Conservation (phyloP, 2,797 vertebrate genomes). For the Arctocebus calabarensis region DNA sequence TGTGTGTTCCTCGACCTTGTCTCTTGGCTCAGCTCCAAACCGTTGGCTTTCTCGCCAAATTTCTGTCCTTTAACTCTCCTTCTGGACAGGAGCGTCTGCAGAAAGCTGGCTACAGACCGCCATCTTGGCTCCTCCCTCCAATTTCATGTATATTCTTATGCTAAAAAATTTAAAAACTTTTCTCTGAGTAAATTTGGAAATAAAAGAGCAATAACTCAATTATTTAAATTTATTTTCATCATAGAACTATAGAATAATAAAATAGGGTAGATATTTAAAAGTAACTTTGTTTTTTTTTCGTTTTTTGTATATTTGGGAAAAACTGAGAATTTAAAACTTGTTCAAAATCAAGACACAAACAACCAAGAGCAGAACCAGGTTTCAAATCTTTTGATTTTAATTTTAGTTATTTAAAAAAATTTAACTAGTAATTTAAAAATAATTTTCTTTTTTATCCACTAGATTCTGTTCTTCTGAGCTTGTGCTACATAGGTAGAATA, state of each 20-base stretch:
- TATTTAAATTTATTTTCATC: neutral
- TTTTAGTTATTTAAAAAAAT: neutral
- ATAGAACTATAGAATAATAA: neutral
- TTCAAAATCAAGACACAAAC: neutral
- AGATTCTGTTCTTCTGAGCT: neutral
- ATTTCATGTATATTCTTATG: too few species aligned
- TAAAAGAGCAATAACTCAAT: neutral
- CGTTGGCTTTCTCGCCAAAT: too few species aligned
- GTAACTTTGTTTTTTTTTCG: neutral
- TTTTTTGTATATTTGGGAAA: neutral
- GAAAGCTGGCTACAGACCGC: too few species aligned
- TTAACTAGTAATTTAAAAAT: constrained; percentile 18
- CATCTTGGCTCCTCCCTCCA: too few species aligned
- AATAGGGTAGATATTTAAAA: neutral
- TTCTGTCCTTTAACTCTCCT: too few species aligned
- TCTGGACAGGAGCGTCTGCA: too few species aligned
- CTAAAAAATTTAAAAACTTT: neutral
- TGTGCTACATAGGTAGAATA: neutral
- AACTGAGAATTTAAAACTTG: neutral
- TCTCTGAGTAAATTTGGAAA: neutral
- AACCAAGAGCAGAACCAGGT: neutral
- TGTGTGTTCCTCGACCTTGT: too few species aligned
- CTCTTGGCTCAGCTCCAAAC: too few species aligned
- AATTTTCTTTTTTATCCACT: neutral
- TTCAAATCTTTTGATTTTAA: neutral